Evolutionary conservation across 2,888 invertebrate genomes (phyloP).

Genomic region (Pardosa pseudoannulata): DNA sequence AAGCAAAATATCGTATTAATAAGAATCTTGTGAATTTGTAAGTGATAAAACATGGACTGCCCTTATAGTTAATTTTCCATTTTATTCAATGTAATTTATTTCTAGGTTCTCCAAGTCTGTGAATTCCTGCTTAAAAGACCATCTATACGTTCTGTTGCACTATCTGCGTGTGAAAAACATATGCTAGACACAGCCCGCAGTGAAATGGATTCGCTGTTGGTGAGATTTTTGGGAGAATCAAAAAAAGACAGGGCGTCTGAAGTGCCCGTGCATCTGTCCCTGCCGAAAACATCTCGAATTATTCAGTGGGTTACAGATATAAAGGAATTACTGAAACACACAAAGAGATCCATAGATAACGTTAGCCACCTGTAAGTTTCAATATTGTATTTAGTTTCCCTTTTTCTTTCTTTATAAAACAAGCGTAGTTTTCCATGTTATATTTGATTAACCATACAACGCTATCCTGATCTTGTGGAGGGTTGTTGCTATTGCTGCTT

Average conservation of each 20-base stretch:
- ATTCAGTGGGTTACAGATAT: constrained; percentile 54
- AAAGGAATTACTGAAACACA: constrained; percentile 1
- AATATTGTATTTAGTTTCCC: no score
- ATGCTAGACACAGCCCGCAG: not conserved
- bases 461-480: no score
- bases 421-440: no score
- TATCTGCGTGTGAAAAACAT: constrained; percentile 32
- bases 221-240: constrained; percentile 25
- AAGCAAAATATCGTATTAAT: no score
- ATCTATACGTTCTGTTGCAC: constrained; percentile 26
- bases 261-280: constrained; percentile 30
- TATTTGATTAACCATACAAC: no score
- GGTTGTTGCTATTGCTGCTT: no score
- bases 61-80: no score
- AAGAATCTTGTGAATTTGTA: no score
- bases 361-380: constrained; percentile 58
- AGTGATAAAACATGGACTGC: no score
- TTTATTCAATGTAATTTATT: not conserved
- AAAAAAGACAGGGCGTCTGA: constrained; percentile 8
- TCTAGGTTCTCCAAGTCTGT: constrained; percentile 52
- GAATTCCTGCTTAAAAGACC: constrained; percentile 51
- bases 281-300: constrained; percentile 34
- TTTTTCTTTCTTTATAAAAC: no score
- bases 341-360: constrained; percentile 26
- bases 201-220: constrained; percentile 37